These are phyloP conservation scores for Microctenopoma lineatum DNA, from an alignment of 2,797 vertebrate genomes.

Conservation along the genomic window DNA sequence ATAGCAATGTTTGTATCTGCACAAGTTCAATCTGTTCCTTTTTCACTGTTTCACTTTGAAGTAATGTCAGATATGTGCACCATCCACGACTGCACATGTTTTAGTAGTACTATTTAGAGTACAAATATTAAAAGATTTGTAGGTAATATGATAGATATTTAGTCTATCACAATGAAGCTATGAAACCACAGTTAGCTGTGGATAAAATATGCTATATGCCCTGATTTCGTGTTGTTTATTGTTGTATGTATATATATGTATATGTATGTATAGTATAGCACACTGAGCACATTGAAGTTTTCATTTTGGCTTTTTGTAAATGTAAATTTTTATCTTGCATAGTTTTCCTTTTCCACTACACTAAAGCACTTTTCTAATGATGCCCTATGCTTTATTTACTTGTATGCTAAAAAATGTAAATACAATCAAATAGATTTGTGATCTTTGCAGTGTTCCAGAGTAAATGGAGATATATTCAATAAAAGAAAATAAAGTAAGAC, in stretches of 20 bases:
- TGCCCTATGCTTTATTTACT: slow-evolving; percentile 44
- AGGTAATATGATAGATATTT: slow-evolving; percentile 65
- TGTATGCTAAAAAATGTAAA: slow-evolving; percentile 48
- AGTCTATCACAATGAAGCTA: slow-evolving; percentile 80
- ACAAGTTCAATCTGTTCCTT: not conserved
- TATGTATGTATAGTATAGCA: slow-evolving; percentile 44
- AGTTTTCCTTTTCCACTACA: slow-evolving; percentile 87
- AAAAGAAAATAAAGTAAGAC: slow-evolving; percentile 14
- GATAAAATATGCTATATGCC: slow-evolving; percentile 66
- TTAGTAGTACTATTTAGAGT: slow-evolving; percentile 77
- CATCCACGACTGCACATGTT: slow-evolving; percentile 47
- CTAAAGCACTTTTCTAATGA: slow-evolving; percentile 83
- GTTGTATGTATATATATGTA: slow-evolving; percentile 1
- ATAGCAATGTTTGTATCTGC: slow-evolving; percentile 6
- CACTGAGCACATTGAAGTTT: slow-evolving; percentile 8
- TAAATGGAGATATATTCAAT: slow-evolving; percentile 4
- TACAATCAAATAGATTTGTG: slow-evolving; percentile 26
- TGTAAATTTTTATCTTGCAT: slow-evolving; percentile 53
- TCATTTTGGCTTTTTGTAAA: slow-evolving; percentile 54
- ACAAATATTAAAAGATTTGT: slow-evolving; percentile 55
- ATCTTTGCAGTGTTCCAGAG: slow-evolving; percentile 2
- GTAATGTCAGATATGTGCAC: slow-evolving; percentile 52
- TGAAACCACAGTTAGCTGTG: slow-evolving; percentile 59
- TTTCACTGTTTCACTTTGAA: slow-evolving; percentile 56
- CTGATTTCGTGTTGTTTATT: slow-evolving; percentile 33